Evolutionary conservation across 2,888 invertebrate species (phyloP), one percentile per base, ranked within the genome.

Genomic region (Melinaea menophilus): DNA sequence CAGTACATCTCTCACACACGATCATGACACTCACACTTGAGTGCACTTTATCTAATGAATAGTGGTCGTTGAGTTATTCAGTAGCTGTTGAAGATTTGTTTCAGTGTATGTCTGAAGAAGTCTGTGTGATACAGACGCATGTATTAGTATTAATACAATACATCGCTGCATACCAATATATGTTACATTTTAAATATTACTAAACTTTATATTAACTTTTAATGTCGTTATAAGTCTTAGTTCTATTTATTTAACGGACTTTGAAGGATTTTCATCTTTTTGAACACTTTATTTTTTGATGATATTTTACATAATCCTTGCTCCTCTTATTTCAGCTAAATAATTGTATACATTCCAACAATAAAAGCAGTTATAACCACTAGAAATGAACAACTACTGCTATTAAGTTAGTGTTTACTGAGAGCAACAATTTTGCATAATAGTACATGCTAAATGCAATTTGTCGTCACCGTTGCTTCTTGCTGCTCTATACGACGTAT

Each of bases 371-470:
- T 31, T 51, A 51, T 4, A 13, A 51, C 9, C 5, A 51, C 7
- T 5, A 51, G 22, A 22, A 31, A 9, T 22, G 22, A 13, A 51
- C 5, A 22, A 22, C 22, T 9, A 51, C 22, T 51, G 31, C 51
- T 51, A 51, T 31, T 31, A 51, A 51, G 31, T 51, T 22, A 31
- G 51, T 31, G 31, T 31, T 51, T 51, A 51, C 51, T 31, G 31
- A 31, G 31, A 51, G 48, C 12, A 48, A 48, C 13, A n/a, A 31
- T 51, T 51, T 31, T 51, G 51, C 31, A 51, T 51, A 51, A 31
- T 31, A 51, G 5, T 51, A 51, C 51, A 51, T 51, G 11, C 31
- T 22, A 51, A 45, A 56, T 35, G 41, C 56, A 56, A 56, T 56
- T 41, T 41, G 41, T 2, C 45, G 56, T 56, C 45, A 41, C 9